Evolutionary conservation across 2,797 vertebrate species (phyloP).

Genomic region (Dicrostonyx torquatus): DNA sequence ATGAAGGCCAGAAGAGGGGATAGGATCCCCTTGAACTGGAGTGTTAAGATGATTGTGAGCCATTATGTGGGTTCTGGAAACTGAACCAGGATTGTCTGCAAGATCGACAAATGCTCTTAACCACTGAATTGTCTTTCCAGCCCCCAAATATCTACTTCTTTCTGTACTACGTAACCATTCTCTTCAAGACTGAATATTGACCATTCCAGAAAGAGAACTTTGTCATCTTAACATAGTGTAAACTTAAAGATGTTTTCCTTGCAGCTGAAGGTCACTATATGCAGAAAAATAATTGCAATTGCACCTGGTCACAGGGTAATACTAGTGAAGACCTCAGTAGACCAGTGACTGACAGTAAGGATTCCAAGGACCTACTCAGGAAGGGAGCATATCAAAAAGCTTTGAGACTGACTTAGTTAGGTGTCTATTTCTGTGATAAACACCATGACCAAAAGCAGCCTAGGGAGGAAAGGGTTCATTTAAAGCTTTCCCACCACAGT

Average conservation of each 20-base stretch:
- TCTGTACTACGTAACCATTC: background rate
- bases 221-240: background rate
- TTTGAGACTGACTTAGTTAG: background rate
- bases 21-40: background rate
- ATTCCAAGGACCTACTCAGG: background rate
- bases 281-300: background rate
- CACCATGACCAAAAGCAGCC: background rate
- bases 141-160: background rate
- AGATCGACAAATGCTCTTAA: background rate
- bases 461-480: background rate
- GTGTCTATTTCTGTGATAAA: background rate
- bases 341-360: background rate
- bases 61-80: background rate
- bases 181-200: background rate
- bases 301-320: background rate
- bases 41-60: background rate
- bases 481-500: background rate
- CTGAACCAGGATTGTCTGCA: background rate
- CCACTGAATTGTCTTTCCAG: background rate
- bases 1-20: background rate
- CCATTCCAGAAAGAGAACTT: background rate
- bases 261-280: background rate
- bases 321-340: background rate
- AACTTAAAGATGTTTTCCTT: background rate
- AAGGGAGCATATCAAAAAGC: background rate